Evolutionary conservation across 2,797 vertebrate species (phyloP).

Genomic region (Notoglanidium macrostoma): DNA sequence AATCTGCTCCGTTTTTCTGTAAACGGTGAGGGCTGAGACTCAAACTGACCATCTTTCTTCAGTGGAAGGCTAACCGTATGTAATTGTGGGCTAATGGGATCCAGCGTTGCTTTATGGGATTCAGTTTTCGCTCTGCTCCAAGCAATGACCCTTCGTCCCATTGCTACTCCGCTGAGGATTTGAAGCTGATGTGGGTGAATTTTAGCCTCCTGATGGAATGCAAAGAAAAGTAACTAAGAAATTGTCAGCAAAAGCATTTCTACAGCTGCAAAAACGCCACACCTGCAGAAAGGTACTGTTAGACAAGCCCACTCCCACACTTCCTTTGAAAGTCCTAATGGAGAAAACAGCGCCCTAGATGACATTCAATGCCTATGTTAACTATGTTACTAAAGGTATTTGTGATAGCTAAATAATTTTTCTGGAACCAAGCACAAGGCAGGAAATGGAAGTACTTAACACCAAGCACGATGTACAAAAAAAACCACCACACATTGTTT

Average conservation of each 20-base stretch:
- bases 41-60: neutral
- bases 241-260: slow-evolving; percentile 53
- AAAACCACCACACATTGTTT: neutral
- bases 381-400: too few relatives aligned
- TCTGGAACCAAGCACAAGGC: too few relatives aligned
- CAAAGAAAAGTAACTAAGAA: slow-evolving; percentile 37
- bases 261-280: slow-evolving; percentile 45
- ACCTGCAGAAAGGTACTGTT: slow-evolving; percentile 50
- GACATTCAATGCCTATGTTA: too few relatives aligned
- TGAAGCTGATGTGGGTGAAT: slow-evolving; percentile 55
- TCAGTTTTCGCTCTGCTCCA: neutral
- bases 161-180: slow-evolving; percentile 35
- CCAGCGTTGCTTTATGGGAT: neutral
- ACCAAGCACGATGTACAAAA: neutral
- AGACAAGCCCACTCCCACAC: slow-evolving; percentile 34
- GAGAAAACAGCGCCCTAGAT: too few relatives aligned
- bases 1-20: neutral
- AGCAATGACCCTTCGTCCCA: slow-evolving; percentile 8
- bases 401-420: too few relatives aligned
- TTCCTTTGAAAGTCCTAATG: too few relatives aligned
- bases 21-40: neutral
- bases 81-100: slow-evolving; percentile 10
- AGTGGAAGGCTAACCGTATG: slow-evolving; percentile 1
- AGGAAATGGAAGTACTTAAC: neutral
- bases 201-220: slow-evolving; percentile 43